Percentiles rank a stretch among this genome's conserved stretches.
Evolutionary conservation across 2,797 vertebrate species (phyloP).

Genomic region (Atherinosoma microstoma): DNA sequence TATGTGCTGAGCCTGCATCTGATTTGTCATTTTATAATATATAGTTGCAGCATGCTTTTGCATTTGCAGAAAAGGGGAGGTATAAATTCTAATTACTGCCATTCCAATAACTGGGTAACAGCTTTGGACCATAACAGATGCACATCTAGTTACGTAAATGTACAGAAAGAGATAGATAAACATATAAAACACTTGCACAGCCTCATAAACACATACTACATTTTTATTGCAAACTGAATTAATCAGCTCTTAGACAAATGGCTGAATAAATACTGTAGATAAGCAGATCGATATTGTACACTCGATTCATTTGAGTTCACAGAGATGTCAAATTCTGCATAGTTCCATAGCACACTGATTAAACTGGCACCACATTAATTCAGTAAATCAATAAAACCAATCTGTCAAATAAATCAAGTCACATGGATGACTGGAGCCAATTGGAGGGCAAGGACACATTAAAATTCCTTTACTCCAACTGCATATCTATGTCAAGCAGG

Average conservation of each 20-base stretch:
- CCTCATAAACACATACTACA: slow-evolving; percentile 61
- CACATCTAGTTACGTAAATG: slow-evolving; percentile 63
- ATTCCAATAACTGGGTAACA: slow-evolving; percentile 57
- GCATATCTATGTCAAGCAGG: slow-evolving; percentile 77
- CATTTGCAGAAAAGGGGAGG: slow-evolving; percentile 25
- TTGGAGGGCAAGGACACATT: slow-evolving; percentile 75
- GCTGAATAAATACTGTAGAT: slow-evolving; percentile 83
- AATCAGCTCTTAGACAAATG: slow-evolving; percentile 84
- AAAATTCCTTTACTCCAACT: slow-evolving; percentile 67
- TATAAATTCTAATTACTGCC: slow-evolving; percentile 36
- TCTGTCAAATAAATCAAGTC: slow-evolving; percentile 85
- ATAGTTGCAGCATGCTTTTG: slow-evolving; percentile 12
- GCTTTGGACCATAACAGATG: slow-evolving; percentile 63
- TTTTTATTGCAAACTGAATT: slow-evolving; percentile 76
- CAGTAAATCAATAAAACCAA: slow-evolving; percentile 86
- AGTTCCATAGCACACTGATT: slow-evolving; percentile 80
- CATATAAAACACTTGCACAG: slow-evolving; percentile 53
- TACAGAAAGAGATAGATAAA: slow-evolving; percentile 40
- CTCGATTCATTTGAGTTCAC: slow-evolving; percentile 85
- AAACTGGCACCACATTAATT: slow-evolving; percentile 85
- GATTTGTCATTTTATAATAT: slow-evolving; percentile 31
- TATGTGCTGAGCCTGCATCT: slow-evolving; percentile 21
- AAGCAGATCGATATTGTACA: slow-evolving; percentile 82
- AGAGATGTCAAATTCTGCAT: slow-evolving; percentile 82
- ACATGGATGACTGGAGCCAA: slow-evolving; percentile 73